Evolutionary conservation across 2,797 vertebrate species (phyloP).

Genomic region (Selene dorsalis): DNA sequence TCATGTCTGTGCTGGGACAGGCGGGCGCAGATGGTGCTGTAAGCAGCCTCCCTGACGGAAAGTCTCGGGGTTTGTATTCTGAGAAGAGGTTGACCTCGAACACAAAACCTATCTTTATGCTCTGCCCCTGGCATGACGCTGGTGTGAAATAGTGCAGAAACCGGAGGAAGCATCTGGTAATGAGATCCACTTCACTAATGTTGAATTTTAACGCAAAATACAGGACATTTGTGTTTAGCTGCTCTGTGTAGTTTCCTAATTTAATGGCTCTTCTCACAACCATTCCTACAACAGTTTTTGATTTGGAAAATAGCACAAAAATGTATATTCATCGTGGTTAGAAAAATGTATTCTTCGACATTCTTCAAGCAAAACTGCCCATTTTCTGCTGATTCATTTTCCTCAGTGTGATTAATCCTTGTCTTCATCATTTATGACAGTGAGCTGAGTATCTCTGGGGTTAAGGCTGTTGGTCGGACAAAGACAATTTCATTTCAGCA

Average conservation of each 20-base stretch:
- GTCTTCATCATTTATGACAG: not conserved
- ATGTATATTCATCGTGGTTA: no score
- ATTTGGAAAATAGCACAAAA: not conserved
- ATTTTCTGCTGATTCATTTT: not conserved
- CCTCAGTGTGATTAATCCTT: not conserved
- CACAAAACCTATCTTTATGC: conserved; percentile 26
- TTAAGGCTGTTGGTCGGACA: not conserved
- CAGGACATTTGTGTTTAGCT: conserved; percentile 4
- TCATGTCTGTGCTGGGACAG: not conserved
- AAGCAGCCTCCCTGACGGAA: conserved; percentile 5
- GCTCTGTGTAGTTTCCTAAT: not conserved
- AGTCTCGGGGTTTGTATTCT: conserved; percentile 30
- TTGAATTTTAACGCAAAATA: conserved; percentile 8
- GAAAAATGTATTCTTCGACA: no score
- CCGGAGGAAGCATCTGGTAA: conserved; percentile 7
- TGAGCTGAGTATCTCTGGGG: not conserved
- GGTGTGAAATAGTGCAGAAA: conserved; percentile 35
- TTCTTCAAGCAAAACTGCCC: no score
- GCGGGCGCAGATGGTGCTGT: conserved; percentile 9
- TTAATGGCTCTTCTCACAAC: not conserved
- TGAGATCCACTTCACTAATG: not conserved
- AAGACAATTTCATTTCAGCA: not conserved
- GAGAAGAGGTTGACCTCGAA: conserved; percentile 35
- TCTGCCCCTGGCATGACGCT: not conserved
- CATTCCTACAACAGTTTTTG: not conserved